phyloP scores from a whole-genome alignment of 2,113 vertebrate genomes.

The Naja naja region DNA sequence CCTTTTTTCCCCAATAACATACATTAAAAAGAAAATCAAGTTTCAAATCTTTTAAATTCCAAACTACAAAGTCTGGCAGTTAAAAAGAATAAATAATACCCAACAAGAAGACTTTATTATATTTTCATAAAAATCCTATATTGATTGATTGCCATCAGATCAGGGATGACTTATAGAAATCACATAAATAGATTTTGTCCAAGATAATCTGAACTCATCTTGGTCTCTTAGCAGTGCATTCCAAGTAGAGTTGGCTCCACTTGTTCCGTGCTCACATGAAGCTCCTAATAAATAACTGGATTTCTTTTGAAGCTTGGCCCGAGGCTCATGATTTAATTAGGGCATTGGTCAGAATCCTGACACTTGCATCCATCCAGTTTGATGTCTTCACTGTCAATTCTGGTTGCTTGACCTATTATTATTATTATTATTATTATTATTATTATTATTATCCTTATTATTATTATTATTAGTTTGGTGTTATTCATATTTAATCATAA shows the following conservation, averaged over 20 bases:
- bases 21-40: background rate
- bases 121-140: background rate
- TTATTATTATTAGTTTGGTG: background rate
- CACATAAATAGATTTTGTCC: background rate
- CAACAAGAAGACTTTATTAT: background rate
- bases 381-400: background rate
- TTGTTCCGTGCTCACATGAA: too few relatives aligned
- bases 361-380: background rate
- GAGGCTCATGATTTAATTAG: too few relatives aligned
- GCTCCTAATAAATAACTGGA: too few relatives aligned
- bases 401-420: background rate
- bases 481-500: background rate
- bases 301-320: too few relatives aligned
- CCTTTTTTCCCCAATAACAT: background rate
- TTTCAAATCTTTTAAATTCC: background rate
- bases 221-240: background rate
- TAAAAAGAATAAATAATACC: background rate
- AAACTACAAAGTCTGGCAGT: background rate
- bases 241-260: too few relatives aligned
- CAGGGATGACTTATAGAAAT: background rate
- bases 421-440: background rate
- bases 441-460: too few relatives aligned
- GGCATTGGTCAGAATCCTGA: too few relatives aligned
- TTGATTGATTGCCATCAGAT: background rate
- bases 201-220: background rate